phyloP scores from a whole-genome alignment of 2,888 invertebrate genomes.

The Drosophila anceps region DNA sequence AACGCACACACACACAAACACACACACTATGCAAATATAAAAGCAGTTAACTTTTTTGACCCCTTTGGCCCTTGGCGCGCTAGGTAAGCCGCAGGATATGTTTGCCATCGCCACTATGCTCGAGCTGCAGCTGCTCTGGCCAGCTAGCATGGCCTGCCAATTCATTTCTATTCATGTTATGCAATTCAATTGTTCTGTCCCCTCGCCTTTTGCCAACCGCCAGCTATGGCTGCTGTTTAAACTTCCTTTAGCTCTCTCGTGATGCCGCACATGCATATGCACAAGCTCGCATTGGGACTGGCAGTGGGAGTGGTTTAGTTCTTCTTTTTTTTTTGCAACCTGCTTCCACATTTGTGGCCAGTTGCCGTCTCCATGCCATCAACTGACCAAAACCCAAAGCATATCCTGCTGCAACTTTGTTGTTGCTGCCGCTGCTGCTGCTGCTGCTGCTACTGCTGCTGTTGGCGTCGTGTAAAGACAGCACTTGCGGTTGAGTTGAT shows the following conservation, averaged over 20 bases:
- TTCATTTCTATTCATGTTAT: slow-evolving; percentile 83
- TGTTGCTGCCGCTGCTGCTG: slow-evolving; percentile 8
- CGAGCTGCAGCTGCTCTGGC: slow-evolving; percentile 17
- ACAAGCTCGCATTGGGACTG: slow-evolving; percentile 21
- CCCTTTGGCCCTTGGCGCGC: slow-evolving; percentile 25
- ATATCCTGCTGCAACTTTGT: slow-evolving; percentile 44
- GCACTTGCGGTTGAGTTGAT: slow-evolving; percentile 80
- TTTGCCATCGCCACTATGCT: slow-evolving; percentile 49
- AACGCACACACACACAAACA: slow-evolving; percentile 23
- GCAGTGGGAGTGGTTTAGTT: neutral
- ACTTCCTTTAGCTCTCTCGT: slow-evolving; percentile 32
- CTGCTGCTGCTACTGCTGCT: slow-evolving; percentile 8
- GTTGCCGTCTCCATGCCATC: slow-evolving; percentile 26
- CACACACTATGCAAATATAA: slow-evolving; percentile 49
- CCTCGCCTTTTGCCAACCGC: neutral
- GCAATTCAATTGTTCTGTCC: slow-evolving; percentile 78
- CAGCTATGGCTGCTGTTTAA: slow-evolving; percentile 21
- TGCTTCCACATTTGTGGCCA: slow-evolving; percentile 34
- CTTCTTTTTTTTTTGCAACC: slow-evolving; percentile 19
- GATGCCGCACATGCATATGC: slow-evolving; percentile 66
- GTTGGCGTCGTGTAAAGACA: slow-evolving; percentile 64
- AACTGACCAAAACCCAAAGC: slow-evolving; percentile 45
- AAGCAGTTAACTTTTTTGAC: slow-evolving; percentile 54
- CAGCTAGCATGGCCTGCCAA: slow-evolving; percentile 56
- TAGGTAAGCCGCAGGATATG: slow-evolving; percentile 69